These are phyloP conservation scores for Lontra canadensis DNA, from an alignment of 2,113 vertebrate species.

Conservation along the genomic window DNA sequence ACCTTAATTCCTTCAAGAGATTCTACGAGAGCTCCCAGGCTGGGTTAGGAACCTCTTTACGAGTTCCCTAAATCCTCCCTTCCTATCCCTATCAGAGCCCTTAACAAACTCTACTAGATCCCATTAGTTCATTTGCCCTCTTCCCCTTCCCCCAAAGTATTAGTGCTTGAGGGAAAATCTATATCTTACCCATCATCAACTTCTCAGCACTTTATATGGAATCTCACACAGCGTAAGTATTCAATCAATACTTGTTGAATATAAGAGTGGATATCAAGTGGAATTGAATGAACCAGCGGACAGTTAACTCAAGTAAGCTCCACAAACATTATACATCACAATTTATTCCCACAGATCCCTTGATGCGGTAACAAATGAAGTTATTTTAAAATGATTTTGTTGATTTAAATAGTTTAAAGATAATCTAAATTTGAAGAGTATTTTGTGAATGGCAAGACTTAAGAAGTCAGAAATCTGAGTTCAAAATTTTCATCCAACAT, in stretches of 20 bases:
- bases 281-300: not conserved
- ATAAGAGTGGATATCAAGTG: not conserved
- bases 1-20: not conserved
- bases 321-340: not conserved
- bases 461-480: constrained; percentile 25
- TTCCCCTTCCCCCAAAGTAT: too few relatives aligned
- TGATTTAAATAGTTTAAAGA: constrained; percentile 47
- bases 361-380: not conserved
- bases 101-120: not conserved
- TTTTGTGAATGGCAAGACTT: constrained; percentile 10
- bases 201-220: not conserved
- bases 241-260: not conserved
- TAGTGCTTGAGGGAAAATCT: not conserved
- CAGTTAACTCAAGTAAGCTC: not conserved
- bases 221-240: not conserved
- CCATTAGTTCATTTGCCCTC: not conserved
- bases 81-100: not conserved
- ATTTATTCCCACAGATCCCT: not conserved
- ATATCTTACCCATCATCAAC: not conserved
- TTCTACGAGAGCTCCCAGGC: not conserved
- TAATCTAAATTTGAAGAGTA: not conserved
- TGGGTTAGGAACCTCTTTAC: not conserved
- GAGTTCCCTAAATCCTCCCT: not conserved
- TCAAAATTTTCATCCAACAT: constrained; percentile 5
- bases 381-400: constrained; percentile 22